Base-by-base conservation (phyloP, 2,113 vertebrate genomes). In the Rousettus leschenaultii region DNA sequence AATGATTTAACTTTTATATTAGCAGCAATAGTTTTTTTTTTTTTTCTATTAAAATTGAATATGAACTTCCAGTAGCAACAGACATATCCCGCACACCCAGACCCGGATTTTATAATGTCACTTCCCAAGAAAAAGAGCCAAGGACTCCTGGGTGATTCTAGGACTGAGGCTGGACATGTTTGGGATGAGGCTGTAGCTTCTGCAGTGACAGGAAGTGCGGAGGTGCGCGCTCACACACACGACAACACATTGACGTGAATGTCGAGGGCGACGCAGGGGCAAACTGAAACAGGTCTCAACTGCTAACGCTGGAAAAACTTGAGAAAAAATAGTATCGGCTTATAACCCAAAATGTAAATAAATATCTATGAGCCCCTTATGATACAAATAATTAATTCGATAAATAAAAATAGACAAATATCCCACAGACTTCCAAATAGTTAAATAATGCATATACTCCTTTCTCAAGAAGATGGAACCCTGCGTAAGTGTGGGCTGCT, bases 201-300 rank as follows among this genome's bases (percentile, higher is more conserved):
- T 75, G 14, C n/a, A 30, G 53, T 18, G 12, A 45, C 8, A 26
- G 26, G 8, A 61, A 53, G 16, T 43, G 28, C 40, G 43, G 38
- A 24, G 57, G 0, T 5, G 10, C 4, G 26, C 24, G 57, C 26
- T 61, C 3, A 65, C 26, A 70, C 3, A 30, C 30, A 73, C 59
- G 66, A 7, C 80, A 9, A 51, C 11, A 45, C 7, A 48, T 8
- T 55, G 45, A 65, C 26, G 18, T 15, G 3, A 18, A 7, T 38
- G 7, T 73, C 26, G 78, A 33, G 68, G 30, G 5, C 0, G 14
- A 89, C n/a, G 24, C 6, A 75, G 8, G 3, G 65, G 22, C 7
- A 5, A 87, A 14, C 0, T 61, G 33, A 79, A 59, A 43, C 5
- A 75, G 40, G 7, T 33, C 0, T 10, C 7, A 10, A 1, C 21